Conservation (phyloP, 2,113 vertebrate genomes). For the Azemiops feae region DNA sequence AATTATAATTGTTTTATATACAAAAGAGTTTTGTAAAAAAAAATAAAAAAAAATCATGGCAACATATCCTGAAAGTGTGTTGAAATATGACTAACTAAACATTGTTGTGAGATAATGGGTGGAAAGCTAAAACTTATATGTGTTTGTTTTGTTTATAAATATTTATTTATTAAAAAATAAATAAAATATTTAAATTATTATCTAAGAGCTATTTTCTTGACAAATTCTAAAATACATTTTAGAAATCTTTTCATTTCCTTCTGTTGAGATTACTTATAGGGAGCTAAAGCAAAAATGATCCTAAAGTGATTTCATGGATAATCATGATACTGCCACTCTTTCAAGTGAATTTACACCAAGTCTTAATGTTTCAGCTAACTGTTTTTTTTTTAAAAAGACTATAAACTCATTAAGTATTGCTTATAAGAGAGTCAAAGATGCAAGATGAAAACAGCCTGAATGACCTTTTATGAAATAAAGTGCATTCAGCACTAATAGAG, state of each 20-base stretch:
- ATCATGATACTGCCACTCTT: not conserved
- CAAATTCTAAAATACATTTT: slow-evolving; percentile 1
- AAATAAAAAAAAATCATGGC: not conserved
- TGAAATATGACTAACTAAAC: not conserved
- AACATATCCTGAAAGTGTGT: not conserved
- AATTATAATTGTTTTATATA: not conserved
- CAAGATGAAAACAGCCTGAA: slow-evolving; percentile 37
- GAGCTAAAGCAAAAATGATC: not conserved
- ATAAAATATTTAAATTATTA: slow-evolving; percentile 13
- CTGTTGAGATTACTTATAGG: not conserved
- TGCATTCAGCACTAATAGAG: not conserved
- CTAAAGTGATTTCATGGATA: not conserved
- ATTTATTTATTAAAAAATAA: not conserved
- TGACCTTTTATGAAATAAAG: slow-evolving; percentile 38
- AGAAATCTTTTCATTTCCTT: not conserved
- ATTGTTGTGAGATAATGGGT: not conserved
- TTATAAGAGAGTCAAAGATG: slow-evolving; percentile 19
- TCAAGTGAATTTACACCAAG: not conserved
- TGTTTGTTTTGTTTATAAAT: slow-evolving; percentile 1
- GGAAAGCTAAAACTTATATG: slow-evolving; percentile 9
- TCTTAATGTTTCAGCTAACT: not conserved
- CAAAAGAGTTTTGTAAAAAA: not conserved
- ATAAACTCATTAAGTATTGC: slow-evolving; percentile 6
- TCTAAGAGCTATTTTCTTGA: slow-evolving; percentile 2
- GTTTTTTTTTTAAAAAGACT: not conserved